A percentile compares a stretch with the other conserved stretches of the same genome.
Evolutionary conservation across 37 sponge, comb jelly and placozoan species (phyloP).

Genomic region (Petrosia ficiformis): DNA sequence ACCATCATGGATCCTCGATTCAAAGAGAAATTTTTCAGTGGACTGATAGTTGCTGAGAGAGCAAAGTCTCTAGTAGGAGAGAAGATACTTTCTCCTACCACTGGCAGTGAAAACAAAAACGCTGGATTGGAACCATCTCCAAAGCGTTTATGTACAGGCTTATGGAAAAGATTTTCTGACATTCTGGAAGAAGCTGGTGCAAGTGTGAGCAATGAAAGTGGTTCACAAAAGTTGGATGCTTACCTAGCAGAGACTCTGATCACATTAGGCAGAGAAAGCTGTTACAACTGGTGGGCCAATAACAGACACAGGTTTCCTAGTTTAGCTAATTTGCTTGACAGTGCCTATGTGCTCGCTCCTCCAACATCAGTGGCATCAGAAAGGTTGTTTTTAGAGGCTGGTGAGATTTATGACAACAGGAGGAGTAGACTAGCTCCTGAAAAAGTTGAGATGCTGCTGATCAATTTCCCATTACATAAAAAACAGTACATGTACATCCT

Average conservation of each 20-base stretch:
- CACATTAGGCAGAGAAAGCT: neutral
- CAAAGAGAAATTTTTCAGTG: neutral
- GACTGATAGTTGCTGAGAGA: neutral
- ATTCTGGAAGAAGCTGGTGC: neutral
- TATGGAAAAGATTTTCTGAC: neutral
- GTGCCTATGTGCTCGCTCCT: neutral
- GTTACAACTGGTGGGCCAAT: neutral
- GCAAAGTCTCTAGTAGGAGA: neutral
- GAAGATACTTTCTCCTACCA: too few species aligned
- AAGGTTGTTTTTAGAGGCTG: conserved; percentile 5
- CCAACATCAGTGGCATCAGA: neutral
- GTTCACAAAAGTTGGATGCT: neutral
- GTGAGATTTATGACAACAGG: neutral
- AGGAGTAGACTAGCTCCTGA: neutral
- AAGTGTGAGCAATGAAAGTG: neutral
- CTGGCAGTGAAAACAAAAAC: too few species aligned
- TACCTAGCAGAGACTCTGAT: neutral
- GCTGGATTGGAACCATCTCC: neutral
- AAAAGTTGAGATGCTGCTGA: neutral
- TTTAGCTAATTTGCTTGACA: neutral
- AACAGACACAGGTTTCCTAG: neutral
- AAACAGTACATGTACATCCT: too few species aligned
- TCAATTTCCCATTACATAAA: too few species aligned
- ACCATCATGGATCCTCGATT: neutral
- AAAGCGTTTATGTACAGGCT: neutral